phyloP scores from a whole-genome alignment of 2,888 invertebrate species.

The Coelopa pilipes region DNA sequence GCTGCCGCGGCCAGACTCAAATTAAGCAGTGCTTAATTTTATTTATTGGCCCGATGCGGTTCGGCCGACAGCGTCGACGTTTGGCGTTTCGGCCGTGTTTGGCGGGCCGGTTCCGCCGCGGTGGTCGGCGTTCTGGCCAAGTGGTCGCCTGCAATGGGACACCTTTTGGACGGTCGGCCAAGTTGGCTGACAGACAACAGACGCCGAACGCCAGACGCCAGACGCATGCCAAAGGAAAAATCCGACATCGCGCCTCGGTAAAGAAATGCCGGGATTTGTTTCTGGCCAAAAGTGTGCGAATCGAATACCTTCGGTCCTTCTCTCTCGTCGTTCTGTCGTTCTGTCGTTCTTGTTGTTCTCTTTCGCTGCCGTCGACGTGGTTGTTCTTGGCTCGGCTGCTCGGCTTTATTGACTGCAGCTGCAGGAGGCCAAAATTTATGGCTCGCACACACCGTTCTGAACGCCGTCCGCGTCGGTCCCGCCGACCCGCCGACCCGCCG shows the following conservation, averaged over 20 bases:
- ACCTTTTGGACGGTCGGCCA: neutral
- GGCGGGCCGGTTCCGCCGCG: neutral
- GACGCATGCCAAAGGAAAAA: no score
- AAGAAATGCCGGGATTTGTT: neutral
- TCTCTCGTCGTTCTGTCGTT: neutral
- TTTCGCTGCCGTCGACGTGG: neutral
- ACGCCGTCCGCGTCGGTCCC: no score
- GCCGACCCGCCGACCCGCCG: no score
- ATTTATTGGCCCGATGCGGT: no score
- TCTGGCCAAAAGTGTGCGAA: neutral
- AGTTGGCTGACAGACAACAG: no score
- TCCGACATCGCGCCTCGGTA: no score
- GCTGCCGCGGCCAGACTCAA: no score
- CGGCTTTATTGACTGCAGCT: neutral
- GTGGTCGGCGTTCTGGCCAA: neutral
- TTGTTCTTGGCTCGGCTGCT: neutral
- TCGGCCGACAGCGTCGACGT: no score
- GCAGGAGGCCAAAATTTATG: slow-evolving; percentile 10
- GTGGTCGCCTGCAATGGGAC: neutral
- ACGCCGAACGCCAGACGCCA: no score
- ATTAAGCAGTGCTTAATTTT: no score
- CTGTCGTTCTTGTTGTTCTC: neutral
- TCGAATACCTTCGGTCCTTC: neutral
- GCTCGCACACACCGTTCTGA: neutral
- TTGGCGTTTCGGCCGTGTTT: neutral